phyloP scores from a whole-genome alignment of 23 tunicate genomes.

The Phallusia fumigata region DNA sequence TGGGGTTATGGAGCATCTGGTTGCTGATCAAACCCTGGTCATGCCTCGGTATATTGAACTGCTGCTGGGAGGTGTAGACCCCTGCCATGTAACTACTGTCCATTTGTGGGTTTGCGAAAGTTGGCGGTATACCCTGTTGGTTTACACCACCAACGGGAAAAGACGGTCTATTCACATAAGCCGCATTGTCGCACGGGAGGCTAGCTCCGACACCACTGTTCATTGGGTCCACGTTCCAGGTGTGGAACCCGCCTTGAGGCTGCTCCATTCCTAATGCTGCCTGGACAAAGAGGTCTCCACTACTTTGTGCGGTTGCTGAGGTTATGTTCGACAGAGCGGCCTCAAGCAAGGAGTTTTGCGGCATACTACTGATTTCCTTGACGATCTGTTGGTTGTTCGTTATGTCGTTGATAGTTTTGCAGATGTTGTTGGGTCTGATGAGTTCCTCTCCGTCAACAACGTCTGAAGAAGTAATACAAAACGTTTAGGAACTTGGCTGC shows the following conservation, averaged over 20 bases:
- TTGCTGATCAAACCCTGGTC: constrained; percentile 1
- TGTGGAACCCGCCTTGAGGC: neutral
- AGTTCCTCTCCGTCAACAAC: neutral
- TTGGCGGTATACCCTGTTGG: neutral
- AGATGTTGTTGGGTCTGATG: constrained; percentile 41
- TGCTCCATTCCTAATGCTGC: constrained; percentile 10
- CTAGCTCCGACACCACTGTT: neutral
- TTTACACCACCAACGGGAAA: neutral
- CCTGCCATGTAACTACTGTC: constrained; percentile 12
- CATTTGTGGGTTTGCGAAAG: neutral
- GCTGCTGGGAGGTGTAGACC: constrained; percentile 10
- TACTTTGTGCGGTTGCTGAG: neutral
- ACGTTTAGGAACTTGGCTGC: no score
- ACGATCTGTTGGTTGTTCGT: constrained; percentile 20
- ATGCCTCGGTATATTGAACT: constrained; percentile 9
- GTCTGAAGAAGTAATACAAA: no score
- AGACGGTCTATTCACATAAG: constrained; percentile 1
- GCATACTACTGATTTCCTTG: constrained; percentile 20
- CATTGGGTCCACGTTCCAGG: constrained; percentile 18
- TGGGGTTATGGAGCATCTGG: constrained; percentile 2
- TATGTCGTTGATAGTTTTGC: constrained; percentile 59
- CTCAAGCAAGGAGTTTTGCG: constrained; percentile 41
- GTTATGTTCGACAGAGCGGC: constrained; percentile 27
- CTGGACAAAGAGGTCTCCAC: constrained; percentile 20
- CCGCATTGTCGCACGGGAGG: neutral